Percentiles rank a stretch among this genome's conserved stretches.
phyloP scores from a whole-genome alignment of 1,140 invertebrate genomes.

The Frieseomelitta varia region DNA sequence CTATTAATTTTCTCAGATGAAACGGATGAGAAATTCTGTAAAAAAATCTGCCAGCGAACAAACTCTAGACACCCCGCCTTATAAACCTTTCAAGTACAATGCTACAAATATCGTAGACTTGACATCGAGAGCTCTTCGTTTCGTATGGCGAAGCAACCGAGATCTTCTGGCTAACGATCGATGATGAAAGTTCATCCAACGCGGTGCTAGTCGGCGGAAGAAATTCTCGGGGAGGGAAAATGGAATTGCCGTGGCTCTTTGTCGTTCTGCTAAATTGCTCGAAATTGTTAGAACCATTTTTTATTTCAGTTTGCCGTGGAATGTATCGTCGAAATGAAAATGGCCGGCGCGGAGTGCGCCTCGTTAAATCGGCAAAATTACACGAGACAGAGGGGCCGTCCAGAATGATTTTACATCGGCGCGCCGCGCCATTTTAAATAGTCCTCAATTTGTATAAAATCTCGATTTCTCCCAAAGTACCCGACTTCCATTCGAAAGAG shows the following conservation, averaged over 20 bases:
- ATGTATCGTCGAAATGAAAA: slow-evolving; percentile 33
- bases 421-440: slow-evolving; percentile 15
- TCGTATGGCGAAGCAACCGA: background rate
- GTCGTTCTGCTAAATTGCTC: slow-evolving; percentile 18
- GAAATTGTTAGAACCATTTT: slow-evolving; percentile 27
- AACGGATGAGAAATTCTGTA: too few species aligned
- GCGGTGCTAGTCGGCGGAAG: too few species aligned
- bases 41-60: too few species aligned
- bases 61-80: too few species aligned
- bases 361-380: slow-evolving; percentile 41
- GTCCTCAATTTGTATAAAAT: slow-evolving; percentile 16
- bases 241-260: slow-evolving; percentile 29
- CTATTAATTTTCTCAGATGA: too few species aligned
- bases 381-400: background rate
- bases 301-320: slow-evolving; percentile 20
- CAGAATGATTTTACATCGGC: slow-evolving; percentile 4
- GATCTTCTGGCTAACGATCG: background rate
- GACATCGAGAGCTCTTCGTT: background rate
- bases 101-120: background rate
- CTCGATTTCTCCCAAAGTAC: background rate
- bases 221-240: background rate
- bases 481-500: background rate
- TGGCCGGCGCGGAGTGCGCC: slow-evolving; percentile 11
- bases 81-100: background rate
- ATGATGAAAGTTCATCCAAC: background rate